Evolutionary conservation across 2,113 vertebrate genomes (phyloP), one percentile per base, ranked within the genome.

Genomic region (Lanius collurio): DNA sequence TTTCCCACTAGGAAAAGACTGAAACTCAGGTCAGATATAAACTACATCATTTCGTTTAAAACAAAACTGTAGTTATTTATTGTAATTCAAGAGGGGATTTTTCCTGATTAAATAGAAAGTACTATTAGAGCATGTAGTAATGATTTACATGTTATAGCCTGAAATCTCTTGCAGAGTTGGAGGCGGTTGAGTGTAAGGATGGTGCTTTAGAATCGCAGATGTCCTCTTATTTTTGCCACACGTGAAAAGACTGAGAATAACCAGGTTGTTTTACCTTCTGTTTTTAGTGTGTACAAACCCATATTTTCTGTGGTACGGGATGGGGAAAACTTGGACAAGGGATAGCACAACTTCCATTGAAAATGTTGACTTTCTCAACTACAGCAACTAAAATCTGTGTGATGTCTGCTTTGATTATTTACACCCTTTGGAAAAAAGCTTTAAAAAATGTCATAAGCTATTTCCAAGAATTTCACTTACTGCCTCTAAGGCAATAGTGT

Each of bases 1-100:
- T 95, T 96, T 93, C 91, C 94, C 91, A 92, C 87, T 96, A 94
- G 93, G 90, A 91, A 94, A 88, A 92, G 84, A 50, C 81, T 89
- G 92, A 94, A 95, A 57, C 83, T 91, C 94, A 91, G 90, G 91
- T 96, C 95, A 95, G 92, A 37, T 90, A 75, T 86, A 85, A 94
- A 77, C 82, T 69, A 20, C 52, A 63, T 95, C 0, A 77, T 97
- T 95, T 93, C n/a, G 91, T 96, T 96, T 95, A 80, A 90, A 89
- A 69, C 76, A 85, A 62, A 95, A 35, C 44, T 57, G 80, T 81
- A 83, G 57, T 89, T 91, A 75, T 94, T 94, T 95, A 10, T 70
- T 89, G 78, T 89, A 49, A 91, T 92, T 90, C 75, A 69, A 31
- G 44, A 31, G 74, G 41, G 74, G 39, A 16, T 20, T 57, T 71